A percentile compares a stretch with the other conserved stretches of the same genome.
phyloP scores from a whole-genome alignment of 2,797 vertebrate genomes.

The Myotis daubentonii region DNA sequence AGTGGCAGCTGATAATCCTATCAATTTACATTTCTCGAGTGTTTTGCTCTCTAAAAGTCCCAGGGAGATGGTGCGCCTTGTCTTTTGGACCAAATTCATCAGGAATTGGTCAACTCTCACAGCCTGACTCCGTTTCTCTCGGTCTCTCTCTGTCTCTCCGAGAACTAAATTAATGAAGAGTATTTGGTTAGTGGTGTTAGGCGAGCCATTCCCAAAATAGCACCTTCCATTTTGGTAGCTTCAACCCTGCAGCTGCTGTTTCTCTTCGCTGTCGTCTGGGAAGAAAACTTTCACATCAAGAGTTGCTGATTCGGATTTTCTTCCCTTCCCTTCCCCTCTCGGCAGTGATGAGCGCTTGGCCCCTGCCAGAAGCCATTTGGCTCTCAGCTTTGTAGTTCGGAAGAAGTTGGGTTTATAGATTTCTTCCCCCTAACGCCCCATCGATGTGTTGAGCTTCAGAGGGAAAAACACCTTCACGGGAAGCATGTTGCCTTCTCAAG shows the following conservation, averaged over 20 bases:
- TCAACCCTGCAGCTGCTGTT: conserved; percentile 85
- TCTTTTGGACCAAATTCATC: background rate
- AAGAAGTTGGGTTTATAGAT: conserved; percentile 86
- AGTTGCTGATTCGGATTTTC: conserved; percentile 86
- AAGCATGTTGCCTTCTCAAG: conserved; percentile 86
- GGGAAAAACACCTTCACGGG: conserved; percentile 80
- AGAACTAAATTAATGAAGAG: conserved; percentile 83
- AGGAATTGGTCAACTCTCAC: background rate
- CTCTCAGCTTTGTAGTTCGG: conserved; percentile 85
- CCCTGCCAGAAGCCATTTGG: conserved; percentile 85
- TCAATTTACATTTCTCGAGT: background rate
- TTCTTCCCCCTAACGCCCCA: conserved; percentile 83
- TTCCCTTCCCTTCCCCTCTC: conserved; percentile 83
- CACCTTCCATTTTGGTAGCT: conserved; percentile 85
- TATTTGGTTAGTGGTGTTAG: conserved; percentile 85
- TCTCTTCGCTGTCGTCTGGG: conserved; percentile 83
- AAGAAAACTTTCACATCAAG: conserved; percentile 85
- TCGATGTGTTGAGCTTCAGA: conserved; percentile 85
- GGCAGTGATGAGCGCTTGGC: conserved; percentile 83
- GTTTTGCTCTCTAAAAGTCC: background rate
- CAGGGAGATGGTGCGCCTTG: background rate
- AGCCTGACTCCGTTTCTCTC: conserved; percentile 39
- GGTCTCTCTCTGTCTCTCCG: conserved; percentile 21
- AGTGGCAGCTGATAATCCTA: background rate
- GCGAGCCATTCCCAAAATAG: conserved; percentile 86